Conservation (phyloP, 2,888 invertebrate species). For the Melikaiella ostensackeni region DNA sequence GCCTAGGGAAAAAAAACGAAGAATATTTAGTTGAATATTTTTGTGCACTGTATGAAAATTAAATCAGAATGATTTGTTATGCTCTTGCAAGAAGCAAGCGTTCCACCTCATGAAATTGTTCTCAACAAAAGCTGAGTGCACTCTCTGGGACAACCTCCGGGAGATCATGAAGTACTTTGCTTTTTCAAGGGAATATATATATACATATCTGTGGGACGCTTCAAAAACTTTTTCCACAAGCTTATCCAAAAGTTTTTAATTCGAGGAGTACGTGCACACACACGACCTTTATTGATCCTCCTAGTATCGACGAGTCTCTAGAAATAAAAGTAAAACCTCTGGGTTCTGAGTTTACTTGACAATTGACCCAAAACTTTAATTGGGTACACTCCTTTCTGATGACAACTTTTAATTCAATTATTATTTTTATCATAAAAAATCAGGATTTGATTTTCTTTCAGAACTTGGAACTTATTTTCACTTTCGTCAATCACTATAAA, state of each 20-base stretch:
- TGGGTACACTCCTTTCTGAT: background rate
- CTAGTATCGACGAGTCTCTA: background rate
- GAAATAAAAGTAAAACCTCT: background rate
- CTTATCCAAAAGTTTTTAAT: constrained; percentile 37
- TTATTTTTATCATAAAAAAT: no score
- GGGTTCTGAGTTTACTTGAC: constrained; percentile 7
- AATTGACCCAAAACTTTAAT: constrained; percentile 4
- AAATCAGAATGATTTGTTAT: constrained; percentile 30
- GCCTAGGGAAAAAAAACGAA: background rate
- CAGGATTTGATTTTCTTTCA: no score
- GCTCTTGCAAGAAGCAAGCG: constrained; percentile 22
- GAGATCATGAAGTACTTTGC: constrained; percentile 43
- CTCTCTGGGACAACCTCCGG: constrained; percentile 35
- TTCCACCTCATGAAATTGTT: constrained; percentile 40
- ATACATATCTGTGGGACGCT: background rate
- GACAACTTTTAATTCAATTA: background rate
- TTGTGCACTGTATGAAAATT: constrained; percentile 21
- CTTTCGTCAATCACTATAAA: no score
- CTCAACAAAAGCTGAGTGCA: constrained; percentile 41
- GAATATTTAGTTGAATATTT: constrained; percentile 5
- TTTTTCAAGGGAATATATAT: constrained; percentile 20
- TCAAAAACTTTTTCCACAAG: constrained; percentile 21
- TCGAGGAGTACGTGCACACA: constrained; percentile 27
- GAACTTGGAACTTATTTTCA: no score
- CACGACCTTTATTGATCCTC: constrained; percentile 29